Percentiles rank a stretch among this genome's conserved stretches.
phyloP scores from a whole-genome alignment of 2,888 invertebrate genomes.

The Drosophila barbarae region DNA sequence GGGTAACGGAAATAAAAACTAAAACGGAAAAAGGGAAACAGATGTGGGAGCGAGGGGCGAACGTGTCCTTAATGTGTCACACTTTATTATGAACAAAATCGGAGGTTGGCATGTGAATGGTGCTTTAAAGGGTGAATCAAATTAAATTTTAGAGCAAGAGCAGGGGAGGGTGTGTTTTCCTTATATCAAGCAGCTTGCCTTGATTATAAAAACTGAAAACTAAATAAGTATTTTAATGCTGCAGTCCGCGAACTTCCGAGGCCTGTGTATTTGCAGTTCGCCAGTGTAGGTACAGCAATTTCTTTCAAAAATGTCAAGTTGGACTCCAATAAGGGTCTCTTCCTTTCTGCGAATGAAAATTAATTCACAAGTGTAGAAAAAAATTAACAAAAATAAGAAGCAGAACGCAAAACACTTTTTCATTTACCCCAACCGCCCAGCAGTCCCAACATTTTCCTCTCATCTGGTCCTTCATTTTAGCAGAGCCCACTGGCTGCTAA shows the following conservation, averaged over 20 bases:
- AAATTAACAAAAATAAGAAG: slow-evolving; percentile 51
- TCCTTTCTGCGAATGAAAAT: slow-evolving; percentile 57
- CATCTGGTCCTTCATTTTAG: neutral
- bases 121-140: slow-evolving; percentile 39
- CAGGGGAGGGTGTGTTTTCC: slow-evolving; percentile 28
- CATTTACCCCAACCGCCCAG: slow-evolving; percentile 51
- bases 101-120: slow-evolving; percentile 37
- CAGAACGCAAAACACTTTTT: slow-evolving; percentile 67
- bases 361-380: slow-evolving; percentile 65
- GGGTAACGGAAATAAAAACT: slow-evolving; percentile 27
- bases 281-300: neutral
- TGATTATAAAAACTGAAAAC: neutral
- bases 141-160: slow-evolving; percentile 14
- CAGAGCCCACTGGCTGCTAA: slow-evolving; percentile 16
- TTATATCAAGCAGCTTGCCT: neutral
- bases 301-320: slow-evolving; percentile 3
- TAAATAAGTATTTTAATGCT: neutral
- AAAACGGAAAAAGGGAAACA: slow-evolving; percentile 16
- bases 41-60: slow-evolving; percentile 21
- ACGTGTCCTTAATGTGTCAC: slow-evolving; percentile 69
- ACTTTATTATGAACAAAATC: slow-evolving; percentile 64
- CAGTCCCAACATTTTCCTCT: slow-evolving; percentile 2
- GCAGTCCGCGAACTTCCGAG: slow-evolving; percentile 24
- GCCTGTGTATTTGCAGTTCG: neutral
- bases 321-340: neutral